Evolutionary conservation across 30 jellyfish, hydroid and myxozoan species (phyloP).

Genomic region (Chrysaora quinquecirrha): DNA sequence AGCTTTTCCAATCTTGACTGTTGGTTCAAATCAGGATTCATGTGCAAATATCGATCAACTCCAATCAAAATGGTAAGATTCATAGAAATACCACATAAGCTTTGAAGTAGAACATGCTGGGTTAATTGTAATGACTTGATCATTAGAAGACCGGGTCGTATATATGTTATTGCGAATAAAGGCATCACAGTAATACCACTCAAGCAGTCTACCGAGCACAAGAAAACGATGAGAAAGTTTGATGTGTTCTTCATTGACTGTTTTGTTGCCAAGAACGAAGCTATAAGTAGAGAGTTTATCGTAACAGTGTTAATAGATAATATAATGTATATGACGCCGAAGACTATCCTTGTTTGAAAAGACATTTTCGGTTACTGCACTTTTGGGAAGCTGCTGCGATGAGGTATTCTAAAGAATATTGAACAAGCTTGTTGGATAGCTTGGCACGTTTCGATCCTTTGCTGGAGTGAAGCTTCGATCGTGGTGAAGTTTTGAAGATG

Average conservation of each 20-base stretch:
- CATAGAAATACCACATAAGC: background rate
- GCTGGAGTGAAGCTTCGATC: no score
- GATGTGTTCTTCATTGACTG: background rate
- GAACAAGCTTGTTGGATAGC: no score
- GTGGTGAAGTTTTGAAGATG: no score
- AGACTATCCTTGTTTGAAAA: no score
- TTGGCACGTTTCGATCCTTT: no score
- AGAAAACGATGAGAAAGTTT: background rate
- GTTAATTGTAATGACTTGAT: background rate
- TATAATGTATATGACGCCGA: no score
- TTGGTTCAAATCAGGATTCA: background rate
- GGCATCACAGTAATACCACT: background rate
- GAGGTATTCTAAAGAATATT: no score
- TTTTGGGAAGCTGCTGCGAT: no score
- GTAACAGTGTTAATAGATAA: no score
- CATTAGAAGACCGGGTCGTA: background rate
- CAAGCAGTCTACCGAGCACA: background rate
- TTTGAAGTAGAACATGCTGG: background rate
- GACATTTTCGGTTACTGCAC: no score
- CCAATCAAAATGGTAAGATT: background rate
- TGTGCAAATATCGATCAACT: background rate
- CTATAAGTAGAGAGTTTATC: background rate
- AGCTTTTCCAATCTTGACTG: background rate
- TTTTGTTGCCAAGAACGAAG: background rate
- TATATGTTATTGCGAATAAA: background rate